Evolutionary conservation across 2,113 vertebrate species (phyloP).

Genomic region (Siphamia tubifer): DNA sequence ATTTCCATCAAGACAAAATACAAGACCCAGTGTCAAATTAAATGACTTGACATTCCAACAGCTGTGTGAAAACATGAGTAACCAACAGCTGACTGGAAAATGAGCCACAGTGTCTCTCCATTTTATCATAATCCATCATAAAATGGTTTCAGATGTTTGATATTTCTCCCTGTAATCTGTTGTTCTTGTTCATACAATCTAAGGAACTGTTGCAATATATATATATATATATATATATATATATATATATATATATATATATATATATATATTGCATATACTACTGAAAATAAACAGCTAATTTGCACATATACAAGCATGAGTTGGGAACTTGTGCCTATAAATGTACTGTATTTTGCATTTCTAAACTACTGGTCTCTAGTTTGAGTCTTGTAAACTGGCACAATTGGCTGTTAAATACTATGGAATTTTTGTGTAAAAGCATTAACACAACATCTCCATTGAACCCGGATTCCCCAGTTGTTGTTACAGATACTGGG

Average conservation of each 20-base stretch:
- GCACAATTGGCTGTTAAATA: constrained; percentile 1
- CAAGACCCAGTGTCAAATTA: not conserved
- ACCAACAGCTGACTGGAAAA: constrained; percentile 19
- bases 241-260: too few relatives aligned
- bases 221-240: too few relatives aligned
- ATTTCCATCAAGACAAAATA: constrained; percentile 1
- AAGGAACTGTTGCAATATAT: not conserved
- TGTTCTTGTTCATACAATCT: constrained; percentile 7
- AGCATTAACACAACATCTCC: constrained; percentile 20
- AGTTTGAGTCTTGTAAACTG: constrained; percentile 2
- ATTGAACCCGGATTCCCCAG: constrained; percentile 7
- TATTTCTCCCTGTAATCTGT: constrained; percentile 20
- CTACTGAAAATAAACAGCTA: not conserved
- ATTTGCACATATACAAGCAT: not conserved
- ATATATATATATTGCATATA: too few relatives aligned
- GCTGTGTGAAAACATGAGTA: constrained; percentile 29
- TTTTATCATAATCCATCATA: constrained; percentile 10
- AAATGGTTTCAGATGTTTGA: not conserved
- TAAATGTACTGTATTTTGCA: not conserved
- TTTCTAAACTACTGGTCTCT: not conserved
- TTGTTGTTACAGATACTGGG: constrained; percentile 1
- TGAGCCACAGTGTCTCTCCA: constrained; percentile 1
- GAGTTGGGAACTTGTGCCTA: not conserved
- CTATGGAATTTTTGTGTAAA: constrained; percentile 6
- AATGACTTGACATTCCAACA: constrained; percentile 28